These are phyloP conservation scores for Eupeodes latifasciatus DNA, from an alignment of 2,888 invertebrate species.

Conservation along the genomic window DNA sequence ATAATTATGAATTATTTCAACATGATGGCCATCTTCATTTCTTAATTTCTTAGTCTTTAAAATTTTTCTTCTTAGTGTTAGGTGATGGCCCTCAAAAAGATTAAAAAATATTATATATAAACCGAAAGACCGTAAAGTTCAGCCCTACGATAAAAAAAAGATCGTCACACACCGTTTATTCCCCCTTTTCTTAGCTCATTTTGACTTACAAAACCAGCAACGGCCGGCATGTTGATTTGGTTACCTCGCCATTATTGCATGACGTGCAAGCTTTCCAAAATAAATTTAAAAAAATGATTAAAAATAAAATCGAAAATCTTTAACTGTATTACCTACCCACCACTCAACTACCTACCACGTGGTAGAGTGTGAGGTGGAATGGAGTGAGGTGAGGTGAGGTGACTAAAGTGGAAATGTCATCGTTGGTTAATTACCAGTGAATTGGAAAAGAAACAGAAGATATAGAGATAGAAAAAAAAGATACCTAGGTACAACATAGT, in stretches of 20 bases:
- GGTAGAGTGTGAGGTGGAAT: not conserved
- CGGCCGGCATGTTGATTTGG: constrained; percentile 60
- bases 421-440: constrained; percentile 74
- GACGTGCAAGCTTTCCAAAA: constrained; percentile 56
- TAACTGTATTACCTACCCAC: constrained; percentile 40
- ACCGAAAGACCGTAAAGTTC: constrained; percentile 70
- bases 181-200: not conserved
- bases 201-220: constrained; percentile 35
- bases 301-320: constrained; percentile 50
- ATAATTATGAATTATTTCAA: not conserved
- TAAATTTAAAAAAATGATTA: constrained; percentile 3
- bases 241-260: constrained; percentile 73
- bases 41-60: not conserved
- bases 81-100: constrained; percentile 54
- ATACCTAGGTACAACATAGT: constrained; percentile 1
- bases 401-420: constrained; percentile 72
- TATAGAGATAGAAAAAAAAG: not conserved
- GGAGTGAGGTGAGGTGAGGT: not conserved
- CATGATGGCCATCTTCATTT: constrained; percentile 21
- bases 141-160: constrained; percentile 58
- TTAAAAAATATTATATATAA: constrained; percentile 32
- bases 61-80: constrained; percentile 9
- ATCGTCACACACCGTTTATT: constrained; percentile 73
- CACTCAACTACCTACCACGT: constrained; percentile 20
- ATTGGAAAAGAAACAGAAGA: constrained; percentile 64